These are phyloP conservation scores for Diplodus puntazzo DNA, from an alignment of 2,797 vertebrate species.

Conservation along the genomic window DNA sequence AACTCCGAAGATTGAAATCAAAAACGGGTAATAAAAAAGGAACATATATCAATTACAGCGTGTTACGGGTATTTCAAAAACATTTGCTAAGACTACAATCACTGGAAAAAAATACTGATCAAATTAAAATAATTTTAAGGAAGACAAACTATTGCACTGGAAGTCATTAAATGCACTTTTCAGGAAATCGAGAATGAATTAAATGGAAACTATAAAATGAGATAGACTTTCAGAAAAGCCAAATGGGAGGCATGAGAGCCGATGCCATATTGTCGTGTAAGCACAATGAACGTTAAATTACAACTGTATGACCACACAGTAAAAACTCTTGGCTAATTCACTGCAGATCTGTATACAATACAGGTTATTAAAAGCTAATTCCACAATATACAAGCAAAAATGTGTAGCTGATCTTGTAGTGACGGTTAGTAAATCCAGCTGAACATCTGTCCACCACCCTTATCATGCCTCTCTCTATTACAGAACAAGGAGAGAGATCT, in stretches of 20 bases:
- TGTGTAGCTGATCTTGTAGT: not conserved
- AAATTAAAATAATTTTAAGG: not conserved
- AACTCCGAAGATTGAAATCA: slow-evolving; percentile 20
- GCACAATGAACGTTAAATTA: not conserved
- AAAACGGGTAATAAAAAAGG: slow-evolving; percentile 5
- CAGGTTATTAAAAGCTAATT: slow-evolving; percentile 18
- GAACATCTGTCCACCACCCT: slow-evolving; percentile 13
- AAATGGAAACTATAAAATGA: slow-evolving; percentile 7
- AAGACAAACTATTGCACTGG: not conserved
- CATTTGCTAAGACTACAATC: not conserved
- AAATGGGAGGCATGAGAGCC: not conserved
- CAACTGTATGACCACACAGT: slow-evolving; percentile 14
- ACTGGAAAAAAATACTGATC: not conserved
- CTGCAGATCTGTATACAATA: slow-evolving; percentile 11
- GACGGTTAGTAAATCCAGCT: slow-evolving; percentile 10
- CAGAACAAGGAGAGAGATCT: not conserved
- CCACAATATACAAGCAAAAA: slow-evolving; percentile 11
- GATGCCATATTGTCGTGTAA: not conserved
- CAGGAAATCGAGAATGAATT: not conserved
- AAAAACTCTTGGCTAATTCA: slow-evolving; percentile 14
- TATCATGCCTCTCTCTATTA: slow-evolving; percentile 4
- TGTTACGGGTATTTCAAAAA: not conserved
- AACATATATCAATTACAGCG: slow-evolving; percentile 21
- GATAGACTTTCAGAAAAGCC: not conserved
- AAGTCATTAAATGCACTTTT: not conserved